Percentiles rank a stretch among this genome's conserved stretches.
These are phyloP conservation scores for Poecilus cupreus DNA, from an alignment of 2,888 invertebrate species.

Conservation along the genomic window DNA sequence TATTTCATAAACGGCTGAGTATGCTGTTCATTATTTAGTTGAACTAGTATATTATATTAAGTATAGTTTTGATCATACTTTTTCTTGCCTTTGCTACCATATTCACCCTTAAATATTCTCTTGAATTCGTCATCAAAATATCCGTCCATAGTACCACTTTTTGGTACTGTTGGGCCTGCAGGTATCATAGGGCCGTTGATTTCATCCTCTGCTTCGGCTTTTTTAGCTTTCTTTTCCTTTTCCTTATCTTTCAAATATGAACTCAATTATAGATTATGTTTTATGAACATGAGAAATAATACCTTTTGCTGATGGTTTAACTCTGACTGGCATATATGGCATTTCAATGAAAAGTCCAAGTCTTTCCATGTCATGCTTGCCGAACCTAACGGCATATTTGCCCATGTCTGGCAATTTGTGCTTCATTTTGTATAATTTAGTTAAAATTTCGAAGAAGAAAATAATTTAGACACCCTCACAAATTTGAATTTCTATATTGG, in stretches of 20 bases:
- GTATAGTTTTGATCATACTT: background rate
- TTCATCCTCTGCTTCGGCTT: slow-evolving; percentile 44
- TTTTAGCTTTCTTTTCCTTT: background rate
- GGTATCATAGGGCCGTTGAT: slow-evolving; percentile 67
- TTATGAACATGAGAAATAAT: background rate
- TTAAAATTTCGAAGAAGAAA: background rate
- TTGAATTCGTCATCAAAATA: slow-evolving; percentile 73
- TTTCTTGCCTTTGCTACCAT: slow-evolving; percentile 56
- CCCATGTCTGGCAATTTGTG: background rate
- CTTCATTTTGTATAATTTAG: slow-evolving; percentile 40
- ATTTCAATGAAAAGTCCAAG: slow-evolving; percentile 72
- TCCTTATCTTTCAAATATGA: background rate
- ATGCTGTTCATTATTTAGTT: no score
- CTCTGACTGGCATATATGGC: slow-evolving; percentile 70
- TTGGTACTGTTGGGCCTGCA: slow-evolving; percentile 69
- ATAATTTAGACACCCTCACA: background rate
- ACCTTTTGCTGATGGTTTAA: background rate
- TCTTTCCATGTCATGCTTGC: slow-evolving; percentile 71
- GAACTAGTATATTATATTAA: no score
- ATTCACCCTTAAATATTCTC: slow-evolving; percentile 73
- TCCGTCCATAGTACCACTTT: slow-evolving; percentile 70
- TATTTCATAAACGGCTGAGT: no score
- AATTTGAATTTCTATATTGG: background rate
- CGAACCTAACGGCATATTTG: slow-evolving; percentile 64
- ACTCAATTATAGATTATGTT: background rate